phyloP scores from a whole-genome alignment of 2,113 vertebrate genomes.

The Triplophysa tibetana region DNA sequence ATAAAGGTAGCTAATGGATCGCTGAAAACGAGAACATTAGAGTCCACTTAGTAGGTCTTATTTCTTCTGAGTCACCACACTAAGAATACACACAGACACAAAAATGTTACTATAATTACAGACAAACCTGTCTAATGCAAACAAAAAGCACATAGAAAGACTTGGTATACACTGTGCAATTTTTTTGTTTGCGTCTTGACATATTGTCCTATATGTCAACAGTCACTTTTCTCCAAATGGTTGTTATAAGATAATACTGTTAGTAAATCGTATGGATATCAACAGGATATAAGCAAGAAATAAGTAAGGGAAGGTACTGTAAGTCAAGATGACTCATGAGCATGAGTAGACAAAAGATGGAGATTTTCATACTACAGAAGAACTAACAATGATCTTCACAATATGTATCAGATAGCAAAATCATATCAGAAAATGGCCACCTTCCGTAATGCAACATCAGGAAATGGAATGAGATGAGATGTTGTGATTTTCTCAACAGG shows the following conservation, averaged over 20 bases:
- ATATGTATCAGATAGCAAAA: too few species aligned
- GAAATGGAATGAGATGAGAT: neutral
- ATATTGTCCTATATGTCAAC: neutral
- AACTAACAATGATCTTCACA: too few species aligned
- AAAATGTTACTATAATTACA: constrained; percentile 9
- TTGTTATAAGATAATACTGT: neutral
- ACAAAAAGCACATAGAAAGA: neutral
- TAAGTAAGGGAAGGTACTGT: too few species aligned
- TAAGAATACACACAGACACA: neutral
- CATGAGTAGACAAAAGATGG: too few species aligned
- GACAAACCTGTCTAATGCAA: neutral
- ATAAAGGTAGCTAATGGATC: constrained; percentile 18
- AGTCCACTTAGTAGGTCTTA: neutral
- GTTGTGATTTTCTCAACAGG: neutral
- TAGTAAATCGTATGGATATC: too few species aligned
- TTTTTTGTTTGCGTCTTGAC: neutral
- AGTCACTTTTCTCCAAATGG: neutral
- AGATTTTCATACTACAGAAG: too few species aligned
- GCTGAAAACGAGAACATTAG: constrained; percentile 25
- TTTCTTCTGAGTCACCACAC: neutral
- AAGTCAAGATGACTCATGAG: too few species aligned
- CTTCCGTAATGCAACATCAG: too few species aligned
- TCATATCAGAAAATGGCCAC: too few species aligned
- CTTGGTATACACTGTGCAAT: neutral
- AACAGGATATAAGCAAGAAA: too few species aligned